Evolutionary conservation across 2,888 invertebrate species (phyloP).

Genomic region (Drosophila paramelanica): DNA sequence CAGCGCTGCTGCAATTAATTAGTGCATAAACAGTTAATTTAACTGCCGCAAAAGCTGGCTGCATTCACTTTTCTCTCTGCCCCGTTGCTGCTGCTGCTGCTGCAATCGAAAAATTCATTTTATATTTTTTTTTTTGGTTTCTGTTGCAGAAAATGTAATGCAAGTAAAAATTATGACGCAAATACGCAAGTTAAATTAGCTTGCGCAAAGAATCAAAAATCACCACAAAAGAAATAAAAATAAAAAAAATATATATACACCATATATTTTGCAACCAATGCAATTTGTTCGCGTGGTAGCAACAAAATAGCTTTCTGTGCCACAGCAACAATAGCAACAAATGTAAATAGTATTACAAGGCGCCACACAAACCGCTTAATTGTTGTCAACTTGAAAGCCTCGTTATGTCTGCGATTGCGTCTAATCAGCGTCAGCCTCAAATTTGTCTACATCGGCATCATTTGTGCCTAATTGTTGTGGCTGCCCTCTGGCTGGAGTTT

Average conservation of each 20-base stretch:
- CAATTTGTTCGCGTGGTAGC: constrained; percentile 57
- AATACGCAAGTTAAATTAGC: constrained; percentile 58
- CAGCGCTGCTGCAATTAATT: constrained; percentile 72
- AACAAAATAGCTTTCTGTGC: constrained; percentile 6
- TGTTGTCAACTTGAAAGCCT: constrained; percentile 49
- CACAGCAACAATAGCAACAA: constrained; percentile 35
- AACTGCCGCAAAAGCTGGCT: constrained; percentile 58
- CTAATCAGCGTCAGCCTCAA: constrained; percentile 43
- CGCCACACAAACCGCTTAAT: constrained; percentile 36
- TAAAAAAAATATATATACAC: neutral
- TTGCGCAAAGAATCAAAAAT: constrained; percentile 33
- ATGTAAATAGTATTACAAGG: constrained; percentile 54
- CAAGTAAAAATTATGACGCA: constrained; percentile 60
- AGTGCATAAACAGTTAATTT: constrained; percentile 83
- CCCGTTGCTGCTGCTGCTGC: constrained; percentile 37
- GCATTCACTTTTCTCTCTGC: constrained; percentile 73
- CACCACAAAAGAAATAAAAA: neutral
- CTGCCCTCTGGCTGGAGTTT: constrained; percentile 55
- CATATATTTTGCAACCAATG: constrained; percentile 55
- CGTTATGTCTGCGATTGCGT: constrained; percentile 54
- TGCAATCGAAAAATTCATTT: constrained; percentile 37
- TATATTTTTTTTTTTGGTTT: constrained; percentile 4
- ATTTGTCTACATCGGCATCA: constrained; percentile 32
- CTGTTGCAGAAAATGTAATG: constrained; percentile 55
- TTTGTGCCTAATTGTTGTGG: constrained; percentile 66